Evolutionary conservation across 2,797 vertebrate species (phyloP).

Genomic region (Neosalanx taihuensis): DNA sequence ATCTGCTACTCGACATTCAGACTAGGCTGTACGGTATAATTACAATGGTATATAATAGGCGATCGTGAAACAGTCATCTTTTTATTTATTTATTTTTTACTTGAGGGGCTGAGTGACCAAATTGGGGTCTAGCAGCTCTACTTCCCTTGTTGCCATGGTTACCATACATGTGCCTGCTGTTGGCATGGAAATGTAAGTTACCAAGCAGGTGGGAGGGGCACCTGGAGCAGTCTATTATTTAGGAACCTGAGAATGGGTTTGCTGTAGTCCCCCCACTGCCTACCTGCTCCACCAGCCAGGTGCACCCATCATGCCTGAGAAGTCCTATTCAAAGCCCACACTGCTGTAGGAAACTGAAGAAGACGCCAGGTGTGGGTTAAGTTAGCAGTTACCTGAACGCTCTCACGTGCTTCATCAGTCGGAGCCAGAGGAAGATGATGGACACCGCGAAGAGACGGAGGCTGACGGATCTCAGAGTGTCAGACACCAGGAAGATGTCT

Average conservation of each 20-base stretch:
- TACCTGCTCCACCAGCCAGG: constrained; percentile 13
- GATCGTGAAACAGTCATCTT: too few species aligned
- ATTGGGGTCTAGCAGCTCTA: constrained; percentile 12
- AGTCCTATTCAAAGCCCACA: neutral
- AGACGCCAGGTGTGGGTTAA: neutral
- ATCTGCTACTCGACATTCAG: neutral
- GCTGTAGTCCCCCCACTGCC: neutral
- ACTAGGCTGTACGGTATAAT: too few species aligned
- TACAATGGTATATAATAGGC: too few species aligned
- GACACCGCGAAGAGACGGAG: constrained; percentile 65
- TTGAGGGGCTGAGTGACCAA: constrained; percentile 2
- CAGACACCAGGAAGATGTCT: constrained; percentile 45
- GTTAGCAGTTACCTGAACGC: constrained; percentile 63
- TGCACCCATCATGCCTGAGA: constrained; percentile 23
- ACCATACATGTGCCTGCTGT: constrained; percentile 8
- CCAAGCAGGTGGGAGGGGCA: neutral
- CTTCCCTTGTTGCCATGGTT: constrained; percentile 27
- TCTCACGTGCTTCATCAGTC: constrained; percentile 72
- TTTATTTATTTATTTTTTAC: neutral
- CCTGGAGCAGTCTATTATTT: neutral
- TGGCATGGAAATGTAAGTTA: constrained; percentile 10
- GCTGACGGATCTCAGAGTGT: constrained; percentile 36
- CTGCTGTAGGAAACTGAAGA: constrained; percentile 19
- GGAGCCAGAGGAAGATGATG: constrained; percentile 70
- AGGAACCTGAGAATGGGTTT: constrained; percentile 6